These are phyloP conservation scores for Cassiopea andromeda DNA, from an alignment of 30 jellyfish, hydroid and myxozoan genomes.

Conservation along the genomic window DNA sequence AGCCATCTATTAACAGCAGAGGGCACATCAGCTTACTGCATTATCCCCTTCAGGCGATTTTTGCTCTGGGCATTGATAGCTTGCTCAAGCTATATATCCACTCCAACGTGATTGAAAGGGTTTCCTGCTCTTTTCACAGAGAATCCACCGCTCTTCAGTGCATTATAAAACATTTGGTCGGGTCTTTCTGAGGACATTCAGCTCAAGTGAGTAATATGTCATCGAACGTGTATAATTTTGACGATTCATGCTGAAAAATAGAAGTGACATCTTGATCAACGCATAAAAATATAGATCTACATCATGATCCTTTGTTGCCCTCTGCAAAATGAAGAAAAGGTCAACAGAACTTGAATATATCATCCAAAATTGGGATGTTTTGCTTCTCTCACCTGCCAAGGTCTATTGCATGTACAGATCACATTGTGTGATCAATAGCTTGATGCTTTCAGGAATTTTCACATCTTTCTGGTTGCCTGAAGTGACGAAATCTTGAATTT, in stretches of 20 bases:
- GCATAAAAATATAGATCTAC: background rate
- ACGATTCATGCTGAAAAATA: too few relatives aligned
- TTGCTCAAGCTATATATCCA: constrained; percentile 5
- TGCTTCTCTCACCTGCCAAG: constrained; percentile 4
- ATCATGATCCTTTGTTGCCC: constrained; percentile 2
- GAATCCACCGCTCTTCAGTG: too few relatives aligned
- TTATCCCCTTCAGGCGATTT: constrained; percentile 40
- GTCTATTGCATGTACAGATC: constrained; percentile 22
- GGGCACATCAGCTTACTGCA: constrained; percentile 43
- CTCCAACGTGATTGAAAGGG: background rate
- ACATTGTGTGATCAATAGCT: constrained; percentile 1
- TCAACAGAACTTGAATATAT: constrained; percentile 1
- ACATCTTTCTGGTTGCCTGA: background rate
- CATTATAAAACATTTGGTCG: too few relatives aligned
- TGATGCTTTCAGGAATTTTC: constrained; percentile 3
- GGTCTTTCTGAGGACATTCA: too few relatives aligned
- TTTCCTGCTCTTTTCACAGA: too few relatives aligned
- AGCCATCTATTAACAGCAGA: constrained; percentile 58
- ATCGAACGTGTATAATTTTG: too few relatives aligned
- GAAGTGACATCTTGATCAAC: too few relatives aligned
- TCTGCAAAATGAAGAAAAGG: background rate
- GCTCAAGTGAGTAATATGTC: too few relatives aligned
- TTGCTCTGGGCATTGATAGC: constrained; percentile 40
- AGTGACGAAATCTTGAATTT: constrained; percentile 10
- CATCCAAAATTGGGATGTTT: constrained; percentile 52